Evolutionary conservation across 2,797 vertebrate genomes (phyloP).

Genomic region (Setipinna tenuifilis): DNA sequence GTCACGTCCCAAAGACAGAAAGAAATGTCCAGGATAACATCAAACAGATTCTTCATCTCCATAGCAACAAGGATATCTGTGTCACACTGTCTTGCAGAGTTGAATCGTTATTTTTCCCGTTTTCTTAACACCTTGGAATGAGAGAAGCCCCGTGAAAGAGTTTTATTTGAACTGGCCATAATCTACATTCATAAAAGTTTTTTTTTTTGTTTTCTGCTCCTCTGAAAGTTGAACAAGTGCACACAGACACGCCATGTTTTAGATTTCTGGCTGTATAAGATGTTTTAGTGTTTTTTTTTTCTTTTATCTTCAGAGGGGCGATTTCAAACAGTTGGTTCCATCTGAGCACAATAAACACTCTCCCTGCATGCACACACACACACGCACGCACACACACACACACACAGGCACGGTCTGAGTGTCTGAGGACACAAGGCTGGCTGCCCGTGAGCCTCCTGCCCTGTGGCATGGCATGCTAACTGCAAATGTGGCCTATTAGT

Average conservation of each 20-base stretch:
- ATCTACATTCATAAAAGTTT: neutral
- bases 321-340: slow-evolving; percentile 19
- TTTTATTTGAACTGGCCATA: neutral
- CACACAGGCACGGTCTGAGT: neutral
- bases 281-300: slow-evolving; percentile 2
- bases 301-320: slow-evolving; percentile 3
- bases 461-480: neutral
- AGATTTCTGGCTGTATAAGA: neutral
- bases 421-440: neutral
- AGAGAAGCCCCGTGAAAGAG: neutral
- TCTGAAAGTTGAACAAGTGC: neutral
- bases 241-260: neutral
- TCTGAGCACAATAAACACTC: slow-evolving; percentile 9
- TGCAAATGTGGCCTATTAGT: too few species aligned
- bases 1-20: neutral
- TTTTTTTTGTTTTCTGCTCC: neutral
- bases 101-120: neutral
- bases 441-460: neutral
- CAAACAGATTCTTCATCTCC: neutral
- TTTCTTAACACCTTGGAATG: neutral
- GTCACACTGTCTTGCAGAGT: neutral
- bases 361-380: neutral
- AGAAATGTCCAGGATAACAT: neutral
- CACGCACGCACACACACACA: too few species aligned
- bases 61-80: neutral